Percentiles rank a stretch among this genome's conserved stretches.
phyloP scores from a whole-genome alignment of 1,140 invertebrate species.

The Achroia grisella region DNA sequence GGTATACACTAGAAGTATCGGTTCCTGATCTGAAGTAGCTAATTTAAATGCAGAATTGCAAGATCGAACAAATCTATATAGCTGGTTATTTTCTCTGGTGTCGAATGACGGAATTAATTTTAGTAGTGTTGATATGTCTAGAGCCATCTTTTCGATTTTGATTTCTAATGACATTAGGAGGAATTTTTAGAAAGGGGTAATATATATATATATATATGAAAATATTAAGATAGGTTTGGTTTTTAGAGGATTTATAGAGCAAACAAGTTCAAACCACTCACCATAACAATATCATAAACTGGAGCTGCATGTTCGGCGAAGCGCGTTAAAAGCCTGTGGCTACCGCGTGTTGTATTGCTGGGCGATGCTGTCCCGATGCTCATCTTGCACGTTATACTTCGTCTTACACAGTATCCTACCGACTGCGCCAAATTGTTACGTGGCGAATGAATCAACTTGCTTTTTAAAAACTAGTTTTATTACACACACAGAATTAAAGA shows the following conservation, averaged over 20 bases:
- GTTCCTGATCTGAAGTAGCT: background rate
- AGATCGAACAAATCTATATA: constrained; percentile 19
- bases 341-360: background rate
- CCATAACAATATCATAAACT: constrained; percentile 8
- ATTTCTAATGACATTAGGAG: background rate
- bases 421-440: constrained; percentile 1
- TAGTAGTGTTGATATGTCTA: constrained; percentile 7
- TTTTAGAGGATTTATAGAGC: constrained; percentile 1
- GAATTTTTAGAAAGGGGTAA: constrained; percentile 1
- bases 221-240: background rate
- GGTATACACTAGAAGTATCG: constrained; percentile 4
- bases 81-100: constrained; percentile 9
- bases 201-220: constrained; percentile 2
- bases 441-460: background rate
- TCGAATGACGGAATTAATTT: constrained; percentile 19
- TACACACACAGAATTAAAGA: too few relatives aligned
- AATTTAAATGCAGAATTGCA: constrained; percentile 15
- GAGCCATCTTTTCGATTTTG: constrained; percentile 8
- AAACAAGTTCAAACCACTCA: constrained; percentile 14
- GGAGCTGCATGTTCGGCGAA: constrained; percentile 9
- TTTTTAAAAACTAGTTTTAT: background rate
- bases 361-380: background rate
- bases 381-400: background rate
- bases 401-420: background rate
- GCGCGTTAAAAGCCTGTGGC: constrained; percentile 8